Base-by-base conservation (phyloP, 1,140 invertebrate species). In the Brachionus asplanchnoidis region DNA sequence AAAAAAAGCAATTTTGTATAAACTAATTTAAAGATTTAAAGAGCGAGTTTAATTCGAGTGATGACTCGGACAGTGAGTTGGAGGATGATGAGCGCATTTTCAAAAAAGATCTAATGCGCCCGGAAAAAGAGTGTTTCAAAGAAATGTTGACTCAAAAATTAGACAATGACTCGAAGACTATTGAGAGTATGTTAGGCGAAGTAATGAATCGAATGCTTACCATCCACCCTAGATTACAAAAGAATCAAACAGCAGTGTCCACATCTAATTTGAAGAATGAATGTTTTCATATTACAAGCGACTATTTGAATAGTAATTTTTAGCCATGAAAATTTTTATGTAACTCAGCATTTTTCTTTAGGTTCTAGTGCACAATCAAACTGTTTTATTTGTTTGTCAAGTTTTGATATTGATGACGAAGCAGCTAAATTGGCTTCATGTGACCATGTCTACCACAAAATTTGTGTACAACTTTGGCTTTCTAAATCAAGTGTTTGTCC, bases 391-490 rank as follows among this genome's bases (percentile, higher is more conserved):
- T 80, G 77, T 20, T 9, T 80, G 44, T 60, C 77, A 1, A 65
- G 20, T 80, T 80, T 60, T 80, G 44, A 80, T 12, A 17, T 65
- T 12, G 44, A 65, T 53, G 77, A 80, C 28, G 77, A 80, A 40
- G 77, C 77, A 36, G 11, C 23, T 20, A 56, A 9, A n/a, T 8
- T 80, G 14, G 14, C 20, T 17, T 40, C 14, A 7, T 80, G 77
- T 40, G 56, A 80, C 2, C 77, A 80, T 17, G 28, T 80, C 1
- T 80, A 53, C 20, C 77, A 80, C 50, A 56, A 32, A 20, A 56
- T 53, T 65, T 80, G 77, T 65, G 17, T 80, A 1, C 50, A 80
- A 80, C n/a, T 65, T n/a, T 80, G 77, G 77, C 46, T 80, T 8
- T 17, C 17, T 0, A 80, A 80, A 11, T 80, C 77, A 12, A 56